phyloP scores from a whole-genome alignment of 1,140 invertebrate species.

The Rhopalosiphum maidis region DNA sequence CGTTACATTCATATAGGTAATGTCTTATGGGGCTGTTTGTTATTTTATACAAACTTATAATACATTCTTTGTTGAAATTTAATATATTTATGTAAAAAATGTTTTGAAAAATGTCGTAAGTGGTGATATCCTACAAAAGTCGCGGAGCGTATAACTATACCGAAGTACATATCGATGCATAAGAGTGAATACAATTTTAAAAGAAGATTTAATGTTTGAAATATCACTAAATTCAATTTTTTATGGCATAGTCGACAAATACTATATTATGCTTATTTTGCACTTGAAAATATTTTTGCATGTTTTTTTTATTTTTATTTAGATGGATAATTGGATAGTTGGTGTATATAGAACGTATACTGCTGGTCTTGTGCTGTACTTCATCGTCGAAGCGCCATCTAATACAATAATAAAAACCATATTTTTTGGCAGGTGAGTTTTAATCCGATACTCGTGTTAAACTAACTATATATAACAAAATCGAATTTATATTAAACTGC shows the following conservation, averaged over 20 bases:
- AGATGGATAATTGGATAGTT: background rate
- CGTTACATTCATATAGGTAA: background rate
- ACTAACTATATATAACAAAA: background rate
- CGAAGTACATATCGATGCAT: background rate
- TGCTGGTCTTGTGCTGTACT: background rate
- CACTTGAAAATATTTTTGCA: background rate
- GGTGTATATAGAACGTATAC: background rate
- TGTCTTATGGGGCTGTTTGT: background rate
- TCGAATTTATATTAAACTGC: background rate
- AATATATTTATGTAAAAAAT: background rate
- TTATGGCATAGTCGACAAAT: background rate
- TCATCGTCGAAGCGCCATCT: background rate
- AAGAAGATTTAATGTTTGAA: background rate
- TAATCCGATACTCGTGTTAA: background rate
- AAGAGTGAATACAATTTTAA: background rate
- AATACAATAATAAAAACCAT: background rate
- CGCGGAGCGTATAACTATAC: background rate
- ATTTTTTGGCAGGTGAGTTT: background rate
- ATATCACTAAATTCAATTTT: background rate
- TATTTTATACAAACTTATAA: background rate
- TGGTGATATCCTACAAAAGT: background rate
- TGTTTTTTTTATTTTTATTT: background rate
- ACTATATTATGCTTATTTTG: background rate
- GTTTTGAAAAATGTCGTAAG: background rate
- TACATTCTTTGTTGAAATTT: background rate